A percentile compares a stretch with the other conserved stretches of the same genome.
These are phyloP conservation scores for Dryobates pubescens DNA, from an alignment of 2,797 vertebrate genomes.

Conservation along the genomic window DNA sequence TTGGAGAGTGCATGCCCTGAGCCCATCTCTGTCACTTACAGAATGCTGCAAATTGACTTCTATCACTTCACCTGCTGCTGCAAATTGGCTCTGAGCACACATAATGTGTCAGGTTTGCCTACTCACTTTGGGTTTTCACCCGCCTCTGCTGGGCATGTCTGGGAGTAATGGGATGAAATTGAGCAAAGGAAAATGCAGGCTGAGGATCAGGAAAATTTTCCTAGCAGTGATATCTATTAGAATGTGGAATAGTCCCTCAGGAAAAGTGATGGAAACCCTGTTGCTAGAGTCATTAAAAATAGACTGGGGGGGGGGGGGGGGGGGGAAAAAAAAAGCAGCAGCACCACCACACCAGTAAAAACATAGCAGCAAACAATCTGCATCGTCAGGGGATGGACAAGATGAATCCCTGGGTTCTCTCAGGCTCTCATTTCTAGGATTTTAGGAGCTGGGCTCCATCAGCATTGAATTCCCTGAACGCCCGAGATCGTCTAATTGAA, in stretches of 20 bases:
- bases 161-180: slow-evolving; percentile 75
- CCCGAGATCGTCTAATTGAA: slow-evolving; percentile 69
- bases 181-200: slow-evolving; percentile 73
- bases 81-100: slow-evolving; percentile 75
- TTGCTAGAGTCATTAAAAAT: slow-evolving; percentile 71
- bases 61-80: slow-evolving; percentile 69
- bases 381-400: slow-evolving; percentile 58
- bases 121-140: slow-evolving; percentile 72
- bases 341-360: slow-evolving; percentile 37
- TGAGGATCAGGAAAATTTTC: slow-evolving; percentile 72
- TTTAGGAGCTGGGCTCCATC: slow-evolving; percentile 66
- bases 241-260: slow-evolving; percentile 68
- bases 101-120: slow-evolving; percentile 72
- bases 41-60: slow-evolving; percentile 75
- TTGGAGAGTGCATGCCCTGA: slow-evolving; percentile 68
- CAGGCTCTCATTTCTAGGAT: slow-evolving; percentile 63
- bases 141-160: slow-evolving; percentile 68
- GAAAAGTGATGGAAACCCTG: slow-evolving; percentile 60
- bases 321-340: too few relatives aligned
- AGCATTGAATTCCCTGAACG: slow-evolving; percentile 67
- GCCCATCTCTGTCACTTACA: slow-evolving; percentile 68
- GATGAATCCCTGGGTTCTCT: slow-evolving; percentile 55
- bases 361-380: slow-evolving; percentile 59
- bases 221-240: slow-evolving; percentile 73
- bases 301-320: background rate